These are phyloP conservation scores for Koerneria pararmatus DNA, from an alignment of 2,888 invertebrate species.

Conservation along the genomic window DNA sequence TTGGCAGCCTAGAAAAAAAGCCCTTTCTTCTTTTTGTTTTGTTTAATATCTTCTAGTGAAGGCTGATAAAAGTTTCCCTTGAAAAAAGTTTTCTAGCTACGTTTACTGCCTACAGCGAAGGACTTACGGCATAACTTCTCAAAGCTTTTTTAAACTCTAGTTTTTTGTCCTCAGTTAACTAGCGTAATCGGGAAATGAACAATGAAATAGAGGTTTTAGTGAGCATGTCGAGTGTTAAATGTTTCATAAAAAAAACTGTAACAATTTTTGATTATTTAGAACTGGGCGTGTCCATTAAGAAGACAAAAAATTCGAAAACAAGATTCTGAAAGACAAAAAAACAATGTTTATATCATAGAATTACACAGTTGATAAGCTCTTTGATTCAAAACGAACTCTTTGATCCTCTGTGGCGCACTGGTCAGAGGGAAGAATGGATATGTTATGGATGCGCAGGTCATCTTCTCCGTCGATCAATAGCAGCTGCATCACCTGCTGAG, in stretches of 20 bases:
- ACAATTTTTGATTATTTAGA: no score
- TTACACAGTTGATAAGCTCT: conserved; percentile 13
- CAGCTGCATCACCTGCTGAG: conserved; percentile 43
- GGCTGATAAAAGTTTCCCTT: background rate
- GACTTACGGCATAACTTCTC: no score
- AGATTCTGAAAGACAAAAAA: conserved; percentile 1
- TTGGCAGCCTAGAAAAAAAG: conserved; percentile 45
- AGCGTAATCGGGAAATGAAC: no score
- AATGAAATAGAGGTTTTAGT: no score
- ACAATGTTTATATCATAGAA: no score
- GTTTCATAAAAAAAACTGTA: no score
- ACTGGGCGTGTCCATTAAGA: background rate
- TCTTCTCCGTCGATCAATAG: conserved; percentile 54
- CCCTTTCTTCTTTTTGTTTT: background rate
- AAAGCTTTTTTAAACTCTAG: no score
- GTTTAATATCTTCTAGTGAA: background rate
- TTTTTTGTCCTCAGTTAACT: no score
- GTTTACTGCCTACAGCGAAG: no score
- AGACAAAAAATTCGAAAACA: background rate
- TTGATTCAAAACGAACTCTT: conserved; percentile 31
- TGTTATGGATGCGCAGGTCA: conserved; percentile 56
- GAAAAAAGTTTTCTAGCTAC: no score
- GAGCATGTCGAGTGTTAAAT: no score
- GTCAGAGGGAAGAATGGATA: conserved; percentile 58
- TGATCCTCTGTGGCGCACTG: conserved; percentile 59